phyloP scores from a whole-genome alignment of 2,888 invertebrate species.

The Phorcus lineatus region DNA sequence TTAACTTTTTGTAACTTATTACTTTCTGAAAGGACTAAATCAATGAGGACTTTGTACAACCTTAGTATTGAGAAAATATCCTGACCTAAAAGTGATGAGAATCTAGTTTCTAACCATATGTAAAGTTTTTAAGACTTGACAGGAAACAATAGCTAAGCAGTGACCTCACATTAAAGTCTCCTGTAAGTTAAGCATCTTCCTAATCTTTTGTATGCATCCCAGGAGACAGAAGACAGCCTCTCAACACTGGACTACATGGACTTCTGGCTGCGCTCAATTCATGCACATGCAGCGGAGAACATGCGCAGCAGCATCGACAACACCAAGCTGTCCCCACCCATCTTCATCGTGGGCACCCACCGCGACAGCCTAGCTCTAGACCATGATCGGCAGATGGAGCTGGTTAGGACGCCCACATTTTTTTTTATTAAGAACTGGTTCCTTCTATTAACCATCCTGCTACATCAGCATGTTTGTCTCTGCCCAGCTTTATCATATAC shows the following conservation, averaged over 20 bases:
- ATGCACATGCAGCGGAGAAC: constrained; percentile 70
- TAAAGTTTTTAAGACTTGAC: too few species aligned
- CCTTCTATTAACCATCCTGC: too few species aligned
- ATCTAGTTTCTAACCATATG: too few species aligned
- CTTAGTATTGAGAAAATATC: too few species aligned
- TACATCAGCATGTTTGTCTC: too few species aligned
- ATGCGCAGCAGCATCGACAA: constrained; percentile 55
- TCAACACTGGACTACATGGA: constrained; percentile 71
- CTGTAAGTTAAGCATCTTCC: neutral
- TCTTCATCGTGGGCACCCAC: constrained; percentile 75
- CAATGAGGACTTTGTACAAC: too few species aligned
- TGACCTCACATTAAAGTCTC: neutral
- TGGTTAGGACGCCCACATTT: constrained; percentile 39
- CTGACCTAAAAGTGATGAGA: too few species aligned
- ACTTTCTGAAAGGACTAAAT: too few species aligned
- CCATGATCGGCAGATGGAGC: constrained; percentile 45
- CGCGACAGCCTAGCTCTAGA: constrained; percentile 69
- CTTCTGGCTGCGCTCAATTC: constrained; percentile 72
- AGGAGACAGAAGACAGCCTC: constrained; percentile 43
- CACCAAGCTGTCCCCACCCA: constrained; percentile 72
- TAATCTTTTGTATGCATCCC: neutral
- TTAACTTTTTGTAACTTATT: too few species aligned
- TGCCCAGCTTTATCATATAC: too few species aligned
- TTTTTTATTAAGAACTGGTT: too few species aligned
- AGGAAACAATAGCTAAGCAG: too few species aligned